Conservation (phyloP, 2,113 vertebrate species). For the Lepus americanus region DNA sequence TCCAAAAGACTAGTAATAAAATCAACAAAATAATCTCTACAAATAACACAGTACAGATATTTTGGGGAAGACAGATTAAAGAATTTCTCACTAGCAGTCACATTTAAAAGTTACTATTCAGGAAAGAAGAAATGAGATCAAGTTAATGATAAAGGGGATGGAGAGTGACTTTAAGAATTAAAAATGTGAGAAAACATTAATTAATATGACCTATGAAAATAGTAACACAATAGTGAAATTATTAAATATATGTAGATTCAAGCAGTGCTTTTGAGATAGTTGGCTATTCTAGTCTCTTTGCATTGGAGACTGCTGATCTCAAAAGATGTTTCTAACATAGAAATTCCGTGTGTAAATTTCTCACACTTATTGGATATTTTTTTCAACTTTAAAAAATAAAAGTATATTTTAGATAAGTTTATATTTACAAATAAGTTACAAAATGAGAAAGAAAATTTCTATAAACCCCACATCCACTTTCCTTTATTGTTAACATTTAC, state of each 20-base stretch:
- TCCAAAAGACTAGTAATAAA: neutral
- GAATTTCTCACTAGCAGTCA: neutral
- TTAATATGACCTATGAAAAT: neutral
- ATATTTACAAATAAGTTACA: neutral
- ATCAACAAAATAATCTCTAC: neutral
- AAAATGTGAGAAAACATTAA: neutral
- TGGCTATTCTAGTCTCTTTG: neutral
- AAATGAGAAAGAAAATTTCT: neutral
- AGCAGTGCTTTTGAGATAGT: neutral
- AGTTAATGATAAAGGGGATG: neutral
- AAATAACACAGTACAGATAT: neutral
- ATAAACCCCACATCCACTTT: fast-evolving
- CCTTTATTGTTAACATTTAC: neutral
- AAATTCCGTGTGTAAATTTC: neutral
- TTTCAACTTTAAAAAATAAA: neutral
- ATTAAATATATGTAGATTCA: neutral
- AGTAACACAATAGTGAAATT: neutral
- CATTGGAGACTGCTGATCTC: neutral
- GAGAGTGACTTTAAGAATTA: neutral
- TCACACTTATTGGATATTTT: neutral
- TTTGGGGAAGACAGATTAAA: neutral
- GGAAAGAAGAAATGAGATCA: neutral
- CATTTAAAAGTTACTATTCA: neutral
- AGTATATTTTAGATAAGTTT: neutral
- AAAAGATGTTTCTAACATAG: neutral